These are phyloP conservation scores for Eupithecia vulgata DNA, from an alignment of 2,888 invertebrate genomes.

Conservation along the genomic window DNA sequence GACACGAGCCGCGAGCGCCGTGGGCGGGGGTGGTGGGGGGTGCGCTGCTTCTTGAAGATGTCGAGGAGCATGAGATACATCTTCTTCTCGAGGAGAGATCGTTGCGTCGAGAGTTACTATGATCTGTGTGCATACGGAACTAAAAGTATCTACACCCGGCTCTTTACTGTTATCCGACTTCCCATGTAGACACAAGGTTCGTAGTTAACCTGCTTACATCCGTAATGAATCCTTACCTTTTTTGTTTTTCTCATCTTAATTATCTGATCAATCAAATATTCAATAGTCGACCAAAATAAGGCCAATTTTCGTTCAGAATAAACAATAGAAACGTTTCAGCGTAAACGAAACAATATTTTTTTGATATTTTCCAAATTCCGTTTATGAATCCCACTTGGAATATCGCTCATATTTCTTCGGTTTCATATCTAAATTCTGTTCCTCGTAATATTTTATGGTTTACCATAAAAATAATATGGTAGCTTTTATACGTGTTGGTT, in stretches of 20 bases:
- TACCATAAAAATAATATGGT: constrained; percentile 40
- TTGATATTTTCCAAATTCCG: neutral
- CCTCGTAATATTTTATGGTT: constrained; percentile 37
- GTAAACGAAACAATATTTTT: constrained; percentile 22
- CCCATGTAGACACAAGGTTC: too few relatives aligned
- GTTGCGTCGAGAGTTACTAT: too few relatives aligned
- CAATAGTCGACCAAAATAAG: neutral
- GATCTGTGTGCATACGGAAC: too few relatives aligned
- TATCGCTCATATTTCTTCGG: constrained; percentile 26
- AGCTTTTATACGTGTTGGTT: constrained; percentile 23
- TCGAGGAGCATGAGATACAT: too few relatives aligned
- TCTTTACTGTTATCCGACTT: too few relatives aligned
- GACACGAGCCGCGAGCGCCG: too few relatives aligned
- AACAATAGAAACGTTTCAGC: neutral
- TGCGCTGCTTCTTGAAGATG: too few relatives aligned
- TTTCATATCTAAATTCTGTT: constrained; percentile 30
- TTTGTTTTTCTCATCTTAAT: neutral
- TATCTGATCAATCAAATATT: neutral
- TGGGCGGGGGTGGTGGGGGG: too few relatives aligned
- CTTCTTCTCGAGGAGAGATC: too few relatives aligned
- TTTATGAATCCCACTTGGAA: constrained; percentile 7
- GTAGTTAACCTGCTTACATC: too few relatives aligned
- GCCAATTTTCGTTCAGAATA: neutral
- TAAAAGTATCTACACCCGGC: too few relatives aligned
- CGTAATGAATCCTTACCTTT: neutral